Evolutionary conservation across 2,113 vertebrate genomes (phyloP).

Genomic region (Rhagologus leucostigma): DNA sequence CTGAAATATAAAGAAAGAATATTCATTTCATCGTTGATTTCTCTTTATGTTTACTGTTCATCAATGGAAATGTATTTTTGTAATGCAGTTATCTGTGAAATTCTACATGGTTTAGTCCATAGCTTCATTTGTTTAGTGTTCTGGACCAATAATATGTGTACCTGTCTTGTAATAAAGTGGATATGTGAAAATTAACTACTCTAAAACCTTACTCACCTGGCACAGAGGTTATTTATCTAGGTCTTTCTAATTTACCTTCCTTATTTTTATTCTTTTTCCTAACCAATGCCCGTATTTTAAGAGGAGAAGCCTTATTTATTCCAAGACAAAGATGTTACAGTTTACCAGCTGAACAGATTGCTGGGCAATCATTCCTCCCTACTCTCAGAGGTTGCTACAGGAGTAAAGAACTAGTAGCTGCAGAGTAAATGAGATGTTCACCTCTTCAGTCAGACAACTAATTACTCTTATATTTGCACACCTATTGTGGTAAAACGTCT

Average conservation of each 20-base stretch:
- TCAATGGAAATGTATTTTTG: neutral
- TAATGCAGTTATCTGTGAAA: neutral
- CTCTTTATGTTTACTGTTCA: conserved; percentile 14
- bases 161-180: neutral
- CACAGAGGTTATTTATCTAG: neutral
- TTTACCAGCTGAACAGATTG: neutral
- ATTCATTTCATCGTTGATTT: conserved; percentile 17
- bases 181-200: neutral
- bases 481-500: neutral
- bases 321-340: neutral
- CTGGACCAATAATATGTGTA: neutral
- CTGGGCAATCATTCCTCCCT: neutral
- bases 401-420: neutral
- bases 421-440: neutral
- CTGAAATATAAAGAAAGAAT: neutral
- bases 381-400: neutral
- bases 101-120: neutral
- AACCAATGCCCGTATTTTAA: neutral
- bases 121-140: neutral
- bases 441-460: neutral
- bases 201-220: neutral
- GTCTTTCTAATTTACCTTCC: neutral
- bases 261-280: neutral
- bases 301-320: neutral
- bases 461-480: neutral